Evolutionary conservation across 2,113 vertebrate genomes (phyloP).

Genomic region (Polyodon spathula): DNA sequence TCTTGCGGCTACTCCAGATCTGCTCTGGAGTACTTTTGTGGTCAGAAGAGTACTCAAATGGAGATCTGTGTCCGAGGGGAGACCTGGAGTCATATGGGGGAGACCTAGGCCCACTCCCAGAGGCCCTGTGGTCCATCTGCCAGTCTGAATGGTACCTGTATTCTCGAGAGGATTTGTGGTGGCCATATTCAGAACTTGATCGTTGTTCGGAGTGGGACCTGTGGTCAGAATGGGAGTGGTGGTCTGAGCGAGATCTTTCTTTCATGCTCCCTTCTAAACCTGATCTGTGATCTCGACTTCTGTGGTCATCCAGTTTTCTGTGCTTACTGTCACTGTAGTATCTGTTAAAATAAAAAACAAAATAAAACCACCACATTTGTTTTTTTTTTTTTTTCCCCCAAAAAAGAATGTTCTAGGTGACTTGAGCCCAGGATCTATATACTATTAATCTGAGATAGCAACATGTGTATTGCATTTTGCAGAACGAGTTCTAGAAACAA

Average conservation of each 20-base stretch:
- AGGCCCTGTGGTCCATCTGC: conserved; percentile 81
- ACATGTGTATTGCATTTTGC: no score
- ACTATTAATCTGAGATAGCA: no score
- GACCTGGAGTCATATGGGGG: conserved; percentile 85
- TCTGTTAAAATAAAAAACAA: no score
- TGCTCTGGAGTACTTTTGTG: conserved; percentile 94
- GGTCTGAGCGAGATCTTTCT: conserved; percentile 67
- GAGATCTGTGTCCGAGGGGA: conserved; percentile 75
- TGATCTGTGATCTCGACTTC: conserved; percentile 77
- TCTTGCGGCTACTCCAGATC: conserved; percentile 89
- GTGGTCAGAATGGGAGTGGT: conserved; percentile 71
- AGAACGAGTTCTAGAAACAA: no score
- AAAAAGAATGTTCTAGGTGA: no score
- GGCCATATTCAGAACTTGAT: conserved; percentile 60
- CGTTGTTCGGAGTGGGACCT: conserved; percentile 67
- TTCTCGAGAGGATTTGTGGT: conserved; percentile 75
- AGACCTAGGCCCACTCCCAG: conserved; percentile 75
- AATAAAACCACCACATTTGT: no score
- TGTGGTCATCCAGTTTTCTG: conserved; percentile 84
- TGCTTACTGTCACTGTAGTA: conserved; percentile 87
- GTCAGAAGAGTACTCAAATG: conserved; percentile 88
- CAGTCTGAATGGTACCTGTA: conserved; percentile 93
- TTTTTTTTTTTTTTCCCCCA: no score
- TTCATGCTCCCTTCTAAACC: conserved; percentile 66
- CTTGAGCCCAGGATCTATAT: no score